Conservation (phyloP, 1,140 invertebrate species). For the Aphaenogaster floridana region DNA sequence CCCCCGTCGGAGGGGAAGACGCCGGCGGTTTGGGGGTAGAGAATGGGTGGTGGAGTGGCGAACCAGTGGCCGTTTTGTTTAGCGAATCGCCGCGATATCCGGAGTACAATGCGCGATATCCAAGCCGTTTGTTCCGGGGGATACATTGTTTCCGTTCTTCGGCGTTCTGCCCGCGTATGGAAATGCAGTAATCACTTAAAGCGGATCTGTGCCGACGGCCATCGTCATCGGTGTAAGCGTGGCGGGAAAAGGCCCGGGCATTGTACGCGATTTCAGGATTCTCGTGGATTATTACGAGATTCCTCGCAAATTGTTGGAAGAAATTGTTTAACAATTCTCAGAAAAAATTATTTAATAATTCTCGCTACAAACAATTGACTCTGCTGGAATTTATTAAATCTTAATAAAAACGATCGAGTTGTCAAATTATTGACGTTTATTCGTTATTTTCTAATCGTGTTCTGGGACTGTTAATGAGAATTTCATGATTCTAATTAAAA, state of each 20-base stretch:
- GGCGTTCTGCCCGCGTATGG: constrained; percentile 36
- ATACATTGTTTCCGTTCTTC: constrained; percentile 63
- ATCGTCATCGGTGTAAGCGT: neutral
- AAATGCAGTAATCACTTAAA: constrained; percentile 62
- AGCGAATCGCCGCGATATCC: constrained; percentile 52
- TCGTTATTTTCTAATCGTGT: neutral
- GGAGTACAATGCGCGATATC: constrained; percentile 53
- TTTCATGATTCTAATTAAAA: neutral
- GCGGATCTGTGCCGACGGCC: constrained; percentile 46
- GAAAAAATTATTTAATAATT: neutral
- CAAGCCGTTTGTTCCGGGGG: constrained; percentile 35
- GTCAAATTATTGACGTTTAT: neutral
- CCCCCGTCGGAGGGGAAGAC: neutral
- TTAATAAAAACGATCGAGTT: neutral
- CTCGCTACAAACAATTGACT: neutral
- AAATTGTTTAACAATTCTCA: neutral
- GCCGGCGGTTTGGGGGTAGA: too few species aligned
- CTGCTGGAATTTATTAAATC: neutral
- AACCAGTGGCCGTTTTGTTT: constrained; percentile 61
- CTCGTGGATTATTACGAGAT: neutral
- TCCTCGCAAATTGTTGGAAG: neutral
- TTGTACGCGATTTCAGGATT: neutral
- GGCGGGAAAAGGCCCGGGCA: neutral
- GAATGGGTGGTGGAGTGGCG: neutral
- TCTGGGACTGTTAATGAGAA: neutral